Evolutionary conservation across 2,113 vertebrate genomes (phyloP), one percentile per base, ranked within the genome.

Genomic region (Pteropus alecto): DNA sequence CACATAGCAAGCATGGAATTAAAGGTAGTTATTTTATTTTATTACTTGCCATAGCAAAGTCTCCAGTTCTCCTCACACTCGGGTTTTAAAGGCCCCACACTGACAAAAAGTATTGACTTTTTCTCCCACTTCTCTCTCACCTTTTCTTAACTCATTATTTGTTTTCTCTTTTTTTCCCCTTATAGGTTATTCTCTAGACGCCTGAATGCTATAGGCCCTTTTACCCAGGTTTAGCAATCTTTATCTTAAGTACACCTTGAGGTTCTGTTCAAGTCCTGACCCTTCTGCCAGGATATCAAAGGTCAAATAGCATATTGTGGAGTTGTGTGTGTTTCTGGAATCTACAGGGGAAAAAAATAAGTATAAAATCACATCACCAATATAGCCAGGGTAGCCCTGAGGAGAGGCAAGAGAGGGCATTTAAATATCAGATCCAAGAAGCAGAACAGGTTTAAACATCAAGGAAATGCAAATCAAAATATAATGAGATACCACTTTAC

Each of bases 401-500:
- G 22, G 18, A 71, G 38, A 95, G 6, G 22, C 16, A 93, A 58
- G 71, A 22, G 28, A 63, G 19, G 14, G 16, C 8, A 90, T 51
- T 92, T 76, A 95, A 81, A 87, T 73, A 65, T 84, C 79, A 92
- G 60, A 90, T 67, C 48, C 30, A 90, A 86, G 67, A 76, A 48
- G 43, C 48, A 90, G 51, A 65, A 73, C 18, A 81, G 87, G 18
- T 41, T 93, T 87, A 76, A 54, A 48, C 2, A 21, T 84, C 51
- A 71, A 85, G 16, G 19, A 97, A 94, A 93, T 90, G 70, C 16
- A 77, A 94, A 87, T 92, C 38, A 74, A 87, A 95, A 67, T 74
- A 54, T 6, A 48, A 48, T 86, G 67, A 94, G 89, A 63, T 90
- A 48, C 8, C 5, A 24, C 24, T 74, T 87, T 5, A 33, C 22